These are phyloP conservation scores for Hoplias malabaricus DNA, from an alignment of 2,113 vertebrate genomes.

Conservation along the genomic window DNA sequence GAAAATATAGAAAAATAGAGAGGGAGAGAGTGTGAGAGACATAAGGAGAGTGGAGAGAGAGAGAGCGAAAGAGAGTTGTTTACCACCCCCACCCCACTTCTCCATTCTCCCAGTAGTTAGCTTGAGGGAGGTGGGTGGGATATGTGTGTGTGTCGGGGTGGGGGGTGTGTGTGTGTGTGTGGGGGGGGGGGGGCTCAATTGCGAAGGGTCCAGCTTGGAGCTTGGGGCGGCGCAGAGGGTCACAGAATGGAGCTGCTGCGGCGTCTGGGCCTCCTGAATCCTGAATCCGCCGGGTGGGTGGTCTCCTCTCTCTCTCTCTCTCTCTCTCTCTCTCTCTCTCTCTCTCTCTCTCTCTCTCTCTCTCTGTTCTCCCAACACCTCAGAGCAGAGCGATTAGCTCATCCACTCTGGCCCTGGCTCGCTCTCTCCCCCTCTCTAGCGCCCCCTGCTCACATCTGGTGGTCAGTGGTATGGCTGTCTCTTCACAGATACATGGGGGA, in stretches of 20 bases:
- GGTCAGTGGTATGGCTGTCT: constrained; percentile 61
- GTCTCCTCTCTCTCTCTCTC: constrained; percentile 63
- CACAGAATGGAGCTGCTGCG: constrained; percentile 76
- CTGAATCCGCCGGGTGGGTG: constrained; percentile 81
- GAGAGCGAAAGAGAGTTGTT: constrained; percentile 38
- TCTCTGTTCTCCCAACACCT: constrained; percentile 57
- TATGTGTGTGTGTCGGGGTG: neutral
- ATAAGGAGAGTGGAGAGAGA: too few relatives aligned
- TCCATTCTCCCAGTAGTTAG: constrained; percentile 65
- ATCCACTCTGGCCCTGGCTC: constrained; percentile 61
- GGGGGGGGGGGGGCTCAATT: constrained; percentile 70
- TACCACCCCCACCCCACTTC: constrained; percentile 56
- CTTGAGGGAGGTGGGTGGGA: constrained; percentile 49
- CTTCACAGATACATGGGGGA: constrained; percentile 25
- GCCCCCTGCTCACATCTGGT: constrained; percentile 61
- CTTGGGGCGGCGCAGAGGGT: constrained; percentile 74
- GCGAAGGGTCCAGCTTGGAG: constrained; percentile 74
- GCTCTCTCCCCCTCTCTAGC: constrained; percentile 47
- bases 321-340: constrained; percentile 51
- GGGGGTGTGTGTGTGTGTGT: constrained; percentile 7
- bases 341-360: constrained; percentile 23
- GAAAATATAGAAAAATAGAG: constrained; percentile 56
- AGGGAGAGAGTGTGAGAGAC: constrained; percentile 37
- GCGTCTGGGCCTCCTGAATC: constrained; percentile 79
- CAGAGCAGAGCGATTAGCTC: constrained; percentile 68